Percentiles rank a stretch among this genome's conserved stretches.
Evolutionary conservation across 2,113 vertebrate genomes (phyloP).

Genomic region (Apteryx owenii): DNA sequence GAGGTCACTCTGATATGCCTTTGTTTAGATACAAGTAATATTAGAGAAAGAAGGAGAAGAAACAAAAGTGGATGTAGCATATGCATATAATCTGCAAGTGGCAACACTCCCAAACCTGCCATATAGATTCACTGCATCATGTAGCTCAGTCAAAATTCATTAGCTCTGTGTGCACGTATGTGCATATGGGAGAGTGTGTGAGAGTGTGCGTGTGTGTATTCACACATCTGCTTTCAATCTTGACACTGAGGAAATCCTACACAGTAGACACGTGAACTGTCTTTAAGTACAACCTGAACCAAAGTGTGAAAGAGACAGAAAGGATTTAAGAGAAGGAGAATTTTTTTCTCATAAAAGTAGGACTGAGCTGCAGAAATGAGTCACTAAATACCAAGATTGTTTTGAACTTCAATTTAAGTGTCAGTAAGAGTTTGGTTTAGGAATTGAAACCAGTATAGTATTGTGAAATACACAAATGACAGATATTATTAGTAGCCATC

Average conservation of each 20-base stretch:
- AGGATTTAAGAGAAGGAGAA: not conserved
- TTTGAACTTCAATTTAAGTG: not conserved
- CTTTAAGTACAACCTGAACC: constrained; percentile 47
- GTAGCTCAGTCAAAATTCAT: constrained; percentile 63
- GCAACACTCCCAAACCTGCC: constrained; percentile 54
- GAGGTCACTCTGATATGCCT: not conserved
- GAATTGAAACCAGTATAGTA: not conserved
- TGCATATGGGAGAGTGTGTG: not conserved
- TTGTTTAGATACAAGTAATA: constrained; percentile 10
- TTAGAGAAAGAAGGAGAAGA: not conserved
- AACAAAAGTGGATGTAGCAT: not conserved
- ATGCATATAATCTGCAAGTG: constrained; percentile 5
- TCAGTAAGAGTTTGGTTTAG: not conserved
- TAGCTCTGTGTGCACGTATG: constrained; percentile 9
- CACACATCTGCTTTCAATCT: constrained; percentile 50
- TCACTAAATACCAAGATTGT: not conserved
- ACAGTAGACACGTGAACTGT: constrained; percentile 44
- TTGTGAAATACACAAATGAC: not conserved
- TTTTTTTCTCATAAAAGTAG: not conserved
- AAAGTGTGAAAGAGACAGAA: constrained; percentile 33
- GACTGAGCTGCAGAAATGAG: constrained; percentile 9
- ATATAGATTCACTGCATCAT: constrained; percentile 58
- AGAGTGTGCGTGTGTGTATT: constrained; percentile 25
- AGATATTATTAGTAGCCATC: not conserved
- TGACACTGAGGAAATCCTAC: constrained; percentile 39